These are phyloP conservation scores for Myopa testacea DNA, from an alignment of 2,888 invertebrate genomes.

Conservation along the genomic window DNA sequence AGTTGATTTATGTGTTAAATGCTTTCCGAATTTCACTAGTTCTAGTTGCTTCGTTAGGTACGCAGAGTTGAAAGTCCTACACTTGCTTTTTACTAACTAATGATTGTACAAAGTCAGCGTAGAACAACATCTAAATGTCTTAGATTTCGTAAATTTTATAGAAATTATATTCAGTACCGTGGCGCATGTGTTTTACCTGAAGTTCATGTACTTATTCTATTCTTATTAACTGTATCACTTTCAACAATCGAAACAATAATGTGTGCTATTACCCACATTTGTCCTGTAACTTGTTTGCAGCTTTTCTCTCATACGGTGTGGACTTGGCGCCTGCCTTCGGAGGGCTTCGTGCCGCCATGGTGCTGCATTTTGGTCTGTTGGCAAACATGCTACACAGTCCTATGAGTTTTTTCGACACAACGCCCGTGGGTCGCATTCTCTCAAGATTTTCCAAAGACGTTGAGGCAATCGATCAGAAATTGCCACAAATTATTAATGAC, in stretches of 20 bases:
- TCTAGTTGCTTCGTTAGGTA: neutral
- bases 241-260: constrained; percentile 1
- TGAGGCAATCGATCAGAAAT: constrained; percentile 66
- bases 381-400: constrained; percentile 70
- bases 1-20: neutral
- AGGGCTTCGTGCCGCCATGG: constrained; percentile 58
- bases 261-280: neutral
- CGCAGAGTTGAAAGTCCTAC: neutral
- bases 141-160: neutral
- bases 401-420: constrained; percentile 74
- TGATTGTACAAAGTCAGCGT: neutral
- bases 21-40: neutral
- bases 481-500: constrained; percentile 71
- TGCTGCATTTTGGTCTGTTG: constrained; percentile 69
- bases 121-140: neutral
- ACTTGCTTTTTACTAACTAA: neutral
- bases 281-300: constrained; percentile 69
- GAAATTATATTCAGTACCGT: neutral
- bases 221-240: constrained; percentile 15
- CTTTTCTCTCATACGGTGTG: constrained; percentile 75
- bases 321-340: constrained; percentile 79
- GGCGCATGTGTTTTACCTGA: constrained; percentile 17
- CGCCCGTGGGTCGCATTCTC: constrained; percentile 74
- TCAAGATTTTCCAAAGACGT: constrained; percentile 71
- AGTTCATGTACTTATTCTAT: neutral